Percentiles rank a stretch among this genome's conserved stretches.
These are phyloP conservation scores for Euphysa ruthae DNA, from an alignment of 30 jellyfish, hydroid and myxozoan genomes.

Conservation along the genomic window DNA sequence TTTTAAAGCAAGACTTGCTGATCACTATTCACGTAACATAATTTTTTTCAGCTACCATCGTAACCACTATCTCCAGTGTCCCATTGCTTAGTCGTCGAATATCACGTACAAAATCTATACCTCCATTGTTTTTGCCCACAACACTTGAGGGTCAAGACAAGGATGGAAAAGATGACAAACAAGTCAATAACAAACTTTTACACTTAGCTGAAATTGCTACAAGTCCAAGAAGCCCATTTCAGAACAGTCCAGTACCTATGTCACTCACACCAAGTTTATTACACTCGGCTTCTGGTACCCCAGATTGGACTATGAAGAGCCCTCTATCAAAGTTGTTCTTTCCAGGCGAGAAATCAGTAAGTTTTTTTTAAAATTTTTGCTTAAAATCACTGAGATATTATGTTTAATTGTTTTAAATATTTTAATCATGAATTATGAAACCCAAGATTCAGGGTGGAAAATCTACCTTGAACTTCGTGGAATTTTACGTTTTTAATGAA, in stretches of 20 bases:
- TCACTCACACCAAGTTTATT: conserved; percentile 81
- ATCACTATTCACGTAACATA: no score
- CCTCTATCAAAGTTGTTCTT: conserved; percentile 66
- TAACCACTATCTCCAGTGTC: no score
- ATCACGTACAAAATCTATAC: conserved; percentile 68
- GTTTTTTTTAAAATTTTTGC: no score
- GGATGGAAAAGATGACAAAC: conserved; percentile 9
- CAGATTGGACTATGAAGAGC: conserved; percentile 77
- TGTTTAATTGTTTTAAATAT: no score
- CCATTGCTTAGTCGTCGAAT: conserved; percentile 66
- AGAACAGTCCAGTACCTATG: conserved; percentile 82
- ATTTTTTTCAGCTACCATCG: no score
- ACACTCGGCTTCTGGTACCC: conserved; percentile 56
- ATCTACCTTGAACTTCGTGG: no score
- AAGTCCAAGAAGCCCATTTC: conserved; percentile 87
- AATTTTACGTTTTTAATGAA: no score
- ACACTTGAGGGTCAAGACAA: conserved; percentile 49
- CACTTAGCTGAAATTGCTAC: conserved; percentile 90
- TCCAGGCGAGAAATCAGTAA: conserved; percentile 84
- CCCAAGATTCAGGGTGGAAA: no score
- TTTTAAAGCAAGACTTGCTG: no score
- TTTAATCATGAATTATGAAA: no score
- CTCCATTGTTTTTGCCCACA: conserved; percentile 80
- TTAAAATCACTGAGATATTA: no score
- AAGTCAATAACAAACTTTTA: conserved; percentile 30